Percentiles rank a stretch among this genome's conserved stretches.
phyloP scores from a whole-genome alignment of 2,113 vertebrate species.

The Numenius arquata region DNA sequence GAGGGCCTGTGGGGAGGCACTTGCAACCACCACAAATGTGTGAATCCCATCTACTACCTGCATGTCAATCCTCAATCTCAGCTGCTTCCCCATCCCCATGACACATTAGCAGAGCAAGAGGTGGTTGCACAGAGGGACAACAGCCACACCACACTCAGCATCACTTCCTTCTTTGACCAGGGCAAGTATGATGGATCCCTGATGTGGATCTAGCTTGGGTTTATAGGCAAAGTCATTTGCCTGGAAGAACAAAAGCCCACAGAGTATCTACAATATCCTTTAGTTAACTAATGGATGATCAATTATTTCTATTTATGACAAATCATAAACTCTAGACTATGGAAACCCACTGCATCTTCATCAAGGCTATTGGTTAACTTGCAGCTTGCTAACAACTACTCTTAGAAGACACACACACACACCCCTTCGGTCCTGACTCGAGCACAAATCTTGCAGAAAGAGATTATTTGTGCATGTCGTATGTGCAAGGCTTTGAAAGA shows the following conservation, averaged over 20 bases:
- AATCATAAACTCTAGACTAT: not conserved
- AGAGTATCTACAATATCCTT: not conserved
- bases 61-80: not conserved
- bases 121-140: not conserved
- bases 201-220: not conserved
- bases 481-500: not conserved
- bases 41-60: not conserved
- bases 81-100: not conserved
- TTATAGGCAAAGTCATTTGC: not conserved
- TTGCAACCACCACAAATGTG: not conserved
- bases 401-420: not conserved
- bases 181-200: not conserved
- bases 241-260: not conserved
- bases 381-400: not conserved
- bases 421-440: not conserved
- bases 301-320: not conserved
- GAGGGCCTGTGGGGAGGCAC: not conserved
- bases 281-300: not conserved
- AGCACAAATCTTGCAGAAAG: not conserved
- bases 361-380: not conserved
- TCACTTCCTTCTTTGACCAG: not conserved
- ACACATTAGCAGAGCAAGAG: not conserved
- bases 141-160: not conserved
- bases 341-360: not conserved
- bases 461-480: fast-evolving